These are phyloP conservation scores for Alaudala cheleensis DNA, from an alignment of 2,113 vertebrate species.

Conservation along the genomic window DNA sequence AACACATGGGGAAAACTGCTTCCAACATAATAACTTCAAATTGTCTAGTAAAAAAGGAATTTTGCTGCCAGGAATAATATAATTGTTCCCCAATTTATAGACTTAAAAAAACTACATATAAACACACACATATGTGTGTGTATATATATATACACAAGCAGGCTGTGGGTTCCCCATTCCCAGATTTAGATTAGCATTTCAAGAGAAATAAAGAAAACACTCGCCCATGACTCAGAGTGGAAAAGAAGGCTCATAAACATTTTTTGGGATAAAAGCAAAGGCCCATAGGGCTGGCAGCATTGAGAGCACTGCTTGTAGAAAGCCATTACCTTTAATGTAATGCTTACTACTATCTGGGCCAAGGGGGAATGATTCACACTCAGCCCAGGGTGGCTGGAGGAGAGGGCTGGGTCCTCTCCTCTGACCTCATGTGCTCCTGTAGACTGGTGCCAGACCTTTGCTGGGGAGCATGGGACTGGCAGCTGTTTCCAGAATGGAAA, in stretches of 20 bases:
- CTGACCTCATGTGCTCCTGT: background rate
- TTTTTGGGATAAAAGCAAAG: background rate
- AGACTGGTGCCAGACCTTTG: background rate
- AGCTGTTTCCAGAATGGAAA: background rate
- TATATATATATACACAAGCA: background rate
- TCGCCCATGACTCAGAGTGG: background rate
- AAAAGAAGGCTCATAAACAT: background rate
- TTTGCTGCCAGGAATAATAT: constrained; percentile 13
- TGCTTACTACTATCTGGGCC: too few species aligned
- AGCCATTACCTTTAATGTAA: background rate
- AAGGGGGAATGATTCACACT: too few species aligned
- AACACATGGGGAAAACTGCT: background rate
- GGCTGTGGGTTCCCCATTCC: background rate
- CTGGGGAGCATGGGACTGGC: rapidly evolving
- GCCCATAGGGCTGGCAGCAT: background rate
- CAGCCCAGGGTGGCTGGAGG: background rate
- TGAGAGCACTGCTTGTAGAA: background rate
- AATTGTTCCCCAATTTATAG: background rate
- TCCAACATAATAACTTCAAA: background rate
- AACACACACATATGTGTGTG: too few species aligned
- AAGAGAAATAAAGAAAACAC: constrained; percentile 20
- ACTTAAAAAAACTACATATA: background rate
- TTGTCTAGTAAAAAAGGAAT: background rate
- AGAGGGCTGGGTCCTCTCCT: background rate
- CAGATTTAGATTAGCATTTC: constrained; percentile 14